Base-by-base conservation (phyloP, 2,888 invertebrate species). In the Drosophila anomelani region DNA sequence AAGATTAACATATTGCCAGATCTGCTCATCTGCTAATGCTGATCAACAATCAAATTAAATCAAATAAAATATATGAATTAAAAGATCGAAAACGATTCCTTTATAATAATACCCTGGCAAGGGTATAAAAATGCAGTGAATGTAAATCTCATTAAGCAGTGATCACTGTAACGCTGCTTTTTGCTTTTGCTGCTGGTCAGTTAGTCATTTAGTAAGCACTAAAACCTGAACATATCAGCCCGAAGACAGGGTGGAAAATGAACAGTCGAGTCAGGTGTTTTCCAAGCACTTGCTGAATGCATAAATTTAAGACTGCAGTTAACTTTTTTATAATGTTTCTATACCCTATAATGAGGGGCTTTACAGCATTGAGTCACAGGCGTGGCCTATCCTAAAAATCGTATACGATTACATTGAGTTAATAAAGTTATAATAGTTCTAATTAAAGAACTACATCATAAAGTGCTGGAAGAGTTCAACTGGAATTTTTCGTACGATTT, bases 221-320 rank as follows among this genome's bases (percentile, higher is more conserved):
- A 70, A 55, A 47, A 56, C 44, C 56, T 41, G 54, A 75, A 49
- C 67, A 75, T 32, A 38, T 39, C 44, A 20, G n/a, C 41, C 38
- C n/a, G n/a, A 32, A 49, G 32, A 41, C 66, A 20, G 71, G 72
- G 72, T 69, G 69, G 69, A 68, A 70, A 57, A 53, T 41, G 53
- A 44, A 34, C 32, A 39, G 51, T 49, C 29, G 46, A 43, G 78
- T 88, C 84, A 88, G 89, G 89, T 88, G 89, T 70, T 80, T 85
- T 34, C 63, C 58, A 29, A 12, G 34, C 71, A 47, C 55, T 70
- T 47, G 57, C 47, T 17, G 47, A 70, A n/a, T 67, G 67, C 70
- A 67, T 47, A 20, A 56, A 39, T 41, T 70, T 12, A 4, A 67
- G 36, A 55, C 32, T 34, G 39, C 17, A 39, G 38, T 17, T 46